Base-by-base conservation (phyloP, 2,888 invertebrate species). In the Rotaria socialis region DNA sequence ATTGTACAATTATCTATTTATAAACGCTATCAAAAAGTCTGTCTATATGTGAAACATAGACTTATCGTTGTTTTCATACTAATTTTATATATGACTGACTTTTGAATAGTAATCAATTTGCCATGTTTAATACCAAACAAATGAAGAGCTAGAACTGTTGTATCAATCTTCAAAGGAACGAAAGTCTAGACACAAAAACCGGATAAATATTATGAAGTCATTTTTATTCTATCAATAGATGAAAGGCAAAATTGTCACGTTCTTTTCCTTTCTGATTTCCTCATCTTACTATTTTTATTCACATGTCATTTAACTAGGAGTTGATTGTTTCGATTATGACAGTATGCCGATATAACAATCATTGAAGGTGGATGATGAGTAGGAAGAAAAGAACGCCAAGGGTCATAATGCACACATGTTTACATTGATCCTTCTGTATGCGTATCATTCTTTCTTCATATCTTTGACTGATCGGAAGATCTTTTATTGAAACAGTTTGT, bases 351-450 rank as follows among this genome's bases (percentile, higher is more conserved):
- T 58, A n/a, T 27, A 60, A 35, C 27, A 35, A 35, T 35, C 24
- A 24, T 56, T 24, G 56, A 56, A 56, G 56, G 24, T 24, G 7
- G 8, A 56, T 56, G 67, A 67, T 56, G 67, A 67, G 67, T 67
- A 67, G 80, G 43, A 47, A n/a, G 80, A 80, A n/a, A 47, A 80
- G 24, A 80, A 80, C 80, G 80, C n/a, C 67, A 67, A 67, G 67
- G 67, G 19, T 67, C 35, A 19, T 27, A 35, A 35, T 14, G 8
- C 3, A n/a, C 7, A 27, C 11, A 27, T 60, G 58, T 60, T 67
- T 67, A 35, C 19, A 16, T 67, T 67, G 67, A 67, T 67, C 67
- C 35, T 35, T 67, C 19, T 67, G 14, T 35, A 67, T 67, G 67
- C 35, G 67, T 7, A 67, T 67, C 35, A 67, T 67, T 35, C 27